These are phyloP conservation scores for Amphilophus citrinellus DNA, from an alignment of 2,113 vertebrate species.

Conservation along the genomic window DNA sequence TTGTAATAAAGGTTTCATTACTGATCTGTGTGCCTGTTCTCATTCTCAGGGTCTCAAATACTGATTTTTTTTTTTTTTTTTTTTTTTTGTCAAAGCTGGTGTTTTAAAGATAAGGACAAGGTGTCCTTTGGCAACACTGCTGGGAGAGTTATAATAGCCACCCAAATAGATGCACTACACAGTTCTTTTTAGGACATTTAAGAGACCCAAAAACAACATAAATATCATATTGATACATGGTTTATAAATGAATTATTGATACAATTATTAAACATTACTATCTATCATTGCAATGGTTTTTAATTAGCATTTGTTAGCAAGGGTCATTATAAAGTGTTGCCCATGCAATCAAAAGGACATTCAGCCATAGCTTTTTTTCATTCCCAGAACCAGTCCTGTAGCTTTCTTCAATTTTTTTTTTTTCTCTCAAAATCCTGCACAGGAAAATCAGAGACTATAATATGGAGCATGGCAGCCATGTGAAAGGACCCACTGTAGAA, in stretches of 20 bases:
- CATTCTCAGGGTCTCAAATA: neutral
- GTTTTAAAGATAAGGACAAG: slow-evolving; percentile 5
- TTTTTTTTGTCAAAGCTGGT: neutral
- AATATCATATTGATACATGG: neutral
- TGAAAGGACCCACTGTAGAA: neutral
- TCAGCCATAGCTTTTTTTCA: neutral
- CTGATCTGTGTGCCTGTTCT: neutral
- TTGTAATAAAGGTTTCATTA: slow-evolving; percentile 11
- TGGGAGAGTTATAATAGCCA: neutral
- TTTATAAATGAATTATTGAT: neutral
- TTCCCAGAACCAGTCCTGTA: neutral
- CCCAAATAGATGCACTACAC: neutral
- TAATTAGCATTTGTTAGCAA: neutral
- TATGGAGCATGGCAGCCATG: neutral
- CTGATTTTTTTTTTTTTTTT: neutral
- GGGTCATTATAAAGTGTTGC: neutral
- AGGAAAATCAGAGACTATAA: neutral
- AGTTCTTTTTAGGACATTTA: neutral
- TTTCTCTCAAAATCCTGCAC: neutral
- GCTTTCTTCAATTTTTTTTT: neutral
- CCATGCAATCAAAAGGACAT: neutral
- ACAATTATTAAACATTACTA: neutral
- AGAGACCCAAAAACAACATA: neutral
- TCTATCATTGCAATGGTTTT: neutral
- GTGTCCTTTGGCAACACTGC: slow-evolving; percentile 12